Percentiles rank a stretch among this genome's conserved stretches.
These are phyloP conservation scores for Anorthoa munda DNA, from an alignment of 2,888 invertebrate genomes.

Conservation along the genomic window DNA sequence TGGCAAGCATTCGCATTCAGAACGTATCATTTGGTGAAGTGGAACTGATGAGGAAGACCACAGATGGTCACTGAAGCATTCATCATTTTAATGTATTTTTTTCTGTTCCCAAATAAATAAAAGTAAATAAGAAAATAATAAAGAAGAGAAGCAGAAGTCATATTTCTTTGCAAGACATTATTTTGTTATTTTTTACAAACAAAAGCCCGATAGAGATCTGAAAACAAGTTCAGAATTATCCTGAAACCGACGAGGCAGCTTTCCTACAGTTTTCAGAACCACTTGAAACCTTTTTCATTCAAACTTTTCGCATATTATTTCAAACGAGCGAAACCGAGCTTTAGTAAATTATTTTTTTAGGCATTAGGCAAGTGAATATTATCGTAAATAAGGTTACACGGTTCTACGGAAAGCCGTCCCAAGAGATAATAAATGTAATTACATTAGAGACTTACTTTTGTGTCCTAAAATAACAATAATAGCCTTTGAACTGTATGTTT, in stretches of 20 bases:
- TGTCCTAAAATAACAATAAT: constrained; percentile 47
- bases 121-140: too few species aligned
- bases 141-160: too few species aligned
- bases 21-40: too few species aligned
- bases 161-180: neutral
- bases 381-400: constrained; percentile 43
- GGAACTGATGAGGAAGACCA: too few species aligned
- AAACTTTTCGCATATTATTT: constrained; percentile 49
- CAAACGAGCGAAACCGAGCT: constrained; percentile 2
- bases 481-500: constrained; percentile 38
- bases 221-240: constrained; percentile 9
- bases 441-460: constrained; percentile 42
- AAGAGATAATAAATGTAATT: constrained; percentile 29
- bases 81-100: too few species aligned
- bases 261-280: constrained; percentile 14
- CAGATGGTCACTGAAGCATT: too few species aligned
- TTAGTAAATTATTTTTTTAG: constrained; percentile 16
- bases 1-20: too few species aligned
- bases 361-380: constrained; percentile 26
- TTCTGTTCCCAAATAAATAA: too few species aligned
- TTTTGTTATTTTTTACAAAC: neutral
- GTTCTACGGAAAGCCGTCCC: constrained; percentile 7
- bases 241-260: neutral
- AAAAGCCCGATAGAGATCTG: constrained; percentile 1
- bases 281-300: constrained; percentile 6